Base-by-base conservation (phyloP, 2,888 invertebrate species). In the Chirona hameri region DNA sequence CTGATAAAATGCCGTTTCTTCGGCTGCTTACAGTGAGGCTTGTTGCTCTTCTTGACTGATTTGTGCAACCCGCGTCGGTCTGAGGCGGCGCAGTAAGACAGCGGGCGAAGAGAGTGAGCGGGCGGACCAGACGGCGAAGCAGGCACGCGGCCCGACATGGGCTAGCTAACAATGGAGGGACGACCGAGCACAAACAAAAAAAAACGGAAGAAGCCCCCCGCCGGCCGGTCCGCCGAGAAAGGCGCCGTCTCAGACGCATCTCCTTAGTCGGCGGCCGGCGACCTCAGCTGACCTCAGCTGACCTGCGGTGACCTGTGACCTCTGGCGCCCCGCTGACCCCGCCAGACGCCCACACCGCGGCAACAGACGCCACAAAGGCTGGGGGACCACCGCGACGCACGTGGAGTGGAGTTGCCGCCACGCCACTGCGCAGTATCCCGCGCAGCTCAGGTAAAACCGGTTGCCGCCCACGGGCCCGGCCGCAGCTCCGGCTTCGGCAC, bases 21-120 rank as follows among this genome's bases (percentile, higher is more conserved):
- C 85, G 95, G 95, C 89, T 95, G 95, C 90, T 94, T 94, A 86
- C 94, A 93, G 88, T 94, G 95, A 24, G 85, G 85, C 72, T 85
- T 85, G 87, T 90, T 90, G 90, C 93, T 92, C 85, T 93, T 92
- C 90, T 95, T 95, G 91, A 94, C 94, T 24, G 83, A 39, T 24
- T 46, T 46, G 46, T 46, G 24, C 39, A 31, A 39, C 14, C 76
- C 76, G 46, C 76, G 76, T 24, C 76, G 76, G 76, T 76, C 76
- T 76, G 76, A n/a, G 65, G n/a, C 65, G 65, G n/a, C 9, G 1
- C 10, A 65, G 65, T 72, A 18, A 29, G 72, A 29, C 72, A 65
- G 83, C 65, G n/a, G 84, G 84, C 81, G 83, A 83, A 83, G 84
- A 84, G 79, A 84, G 83, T 52, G 82, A 65, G 76, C 31, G 10